Evolutionary conservation across 2,888 invertebrate genomes (phyloP).

Genomic region (Diachrysia chrysitis): DNA sequence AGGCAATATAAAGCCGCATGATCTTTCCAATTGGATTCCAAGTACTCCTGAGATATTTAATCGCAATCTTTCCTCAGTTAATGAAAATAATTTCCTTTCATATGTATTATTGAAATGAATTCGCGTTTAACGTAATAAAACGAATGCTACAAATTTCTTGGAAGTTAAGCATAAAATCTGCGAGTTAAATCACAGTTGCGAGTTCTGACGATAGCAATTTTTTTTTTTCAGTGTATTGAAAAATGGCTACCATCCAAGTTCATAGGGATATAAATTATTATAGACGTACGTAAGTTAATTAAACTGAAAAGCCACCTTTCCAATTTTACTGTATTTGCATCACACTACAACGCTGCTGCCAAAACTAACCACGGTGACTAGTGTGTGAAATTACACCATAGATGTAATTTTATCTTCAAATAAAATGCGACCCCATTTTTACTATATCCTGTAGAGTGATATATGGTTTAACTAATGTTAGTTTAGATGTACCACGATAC

Average conservation of each 20-base stretch:
- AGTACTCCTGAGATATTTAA: constrained; percentile 4
- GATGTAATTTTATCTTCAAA: background rate
- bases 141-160: constrained; percentile 5
- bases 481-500: background rate
- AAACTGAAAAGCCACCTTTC: no score
- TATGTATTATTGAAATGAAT: constrained; percentile 9
- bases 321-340: background rate
- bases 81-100: constrained; percentile 1
- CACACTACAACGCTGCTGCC: background rate
- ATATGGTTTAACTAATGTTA: background rate
- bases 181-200: background rate
- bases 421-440: background rate
- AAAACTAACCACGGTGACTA: background rate
- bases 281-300: no score
- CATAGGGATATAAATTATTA: background rate
- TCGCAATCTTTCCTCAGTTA: background rate
- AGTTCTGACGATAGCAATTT: background rate
- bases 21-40: constrained; percentile 12
- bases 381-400: background rate
- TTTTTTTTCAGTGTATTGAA: background rate
- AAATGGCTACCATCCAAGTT: background rate
- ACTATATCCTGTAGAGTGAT: background rate
- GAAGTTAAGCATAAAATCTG: constrained; percentile 6
- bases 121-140: background rate
- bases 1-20: background rate